These are phyloP conservation scores for Rhynchopsitta pachyrhyncha DNA, from an alignment of 2,113 vertebrate genomes.

Conservation along the genomic window DNA sequence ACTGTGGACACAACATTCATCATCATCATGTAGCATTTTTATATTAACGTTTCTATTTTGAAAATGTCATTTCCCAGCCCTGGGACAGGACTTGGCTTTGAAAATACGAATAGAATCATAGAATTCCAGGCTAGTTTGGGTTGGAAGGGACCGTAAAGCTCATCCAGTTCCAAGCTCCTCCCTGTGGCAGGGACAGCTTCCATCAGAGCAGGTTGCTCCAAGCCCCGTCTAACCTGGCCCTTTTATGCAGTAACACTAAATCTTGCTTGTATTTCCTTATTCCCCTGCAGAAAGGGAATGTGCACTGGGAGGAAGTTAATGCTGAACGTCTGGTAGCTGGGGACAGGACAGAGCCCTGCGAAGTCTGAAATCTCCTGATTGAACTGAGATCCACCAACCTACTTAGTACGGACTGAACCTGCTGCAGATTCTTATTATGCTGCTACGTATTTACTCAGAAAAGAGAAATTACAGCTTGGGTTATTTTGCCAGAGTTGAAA, in stretches of 20 bases:
- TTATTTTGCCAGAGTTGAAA: neutral
- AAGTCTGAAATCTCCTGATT: neutral
- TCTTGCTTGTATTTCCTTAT: neutral
- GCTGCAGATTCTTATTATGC: neutral
- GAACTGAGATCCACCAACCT: neutral
- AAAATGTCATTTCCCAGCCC: neutral
- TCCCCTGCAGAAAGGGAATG: neutral
- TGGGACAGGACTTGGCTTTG: neutral
- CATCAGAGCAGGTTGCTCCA: neutral
- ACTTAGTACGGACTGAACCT: neutral
- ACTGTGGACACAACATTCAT: neutral
- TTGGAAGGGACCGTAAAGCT: neutral
- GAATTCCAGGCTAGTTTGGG: neutral
- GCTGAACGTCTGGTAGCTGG: neutral
- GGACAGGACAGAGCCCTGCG: neutral
- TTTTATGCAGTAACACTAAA: neutral
- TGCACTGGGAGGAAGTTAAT: neutral
- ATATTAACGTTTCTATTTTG: rapidly evolving
- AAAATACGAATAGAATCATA: neutral
- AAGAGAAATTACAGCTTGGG: neutral
- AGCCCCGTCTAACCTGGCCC: neutral
- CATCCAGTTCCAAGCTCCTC: neutral
- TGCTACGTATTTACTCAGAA: rapidly evolving
- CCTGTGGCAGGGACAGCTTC: neutral
- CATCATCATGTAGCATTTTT: neutral